Percentiles rank a stretch among this genome's conserved stretches.
Conservation (phyloP, 1,140 invertebrate species). For the Drosophila lacertosa region DNA sequence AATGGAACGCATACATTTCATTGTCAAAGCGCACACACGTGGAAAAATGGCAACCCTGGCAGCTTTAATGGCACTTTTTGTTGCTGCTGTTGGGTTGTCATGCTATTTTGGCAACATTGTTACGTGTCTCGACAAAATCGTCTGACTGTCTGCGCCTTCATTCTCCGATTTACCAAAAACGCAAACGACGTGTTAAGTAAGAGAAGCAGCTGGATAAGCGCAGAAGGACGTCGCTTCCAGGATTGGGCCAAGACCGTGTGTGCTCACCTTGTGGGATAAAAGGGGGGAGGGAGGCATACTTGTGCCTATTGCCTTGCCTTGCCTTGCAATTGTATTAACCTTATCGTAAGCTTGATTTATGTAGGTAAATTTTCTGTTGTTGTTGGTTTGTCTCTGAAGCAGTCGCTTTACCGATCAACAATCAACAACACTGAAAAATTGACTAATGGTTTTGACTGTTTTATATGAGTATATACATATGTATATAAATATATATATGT, state of each 20-base stretch:
- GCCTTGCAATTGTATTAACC: conserved; percentile 70
- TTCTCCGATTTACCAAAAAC: conserved; percentile 47
- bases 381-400: conserved; percentile 23
- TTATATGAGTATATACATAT: not conserved
- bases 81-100: conserved; percentile 58
- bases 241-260: not conserved
- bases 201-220: conserved; percentile 27
- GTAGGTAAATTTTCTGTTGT: conserved; percentile 53
- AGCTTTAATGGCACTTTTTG: conserved; percentile 60
- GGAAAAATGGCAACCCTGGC: conserved; percentile 58
- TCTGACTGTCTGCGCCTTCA: conserved; percentile 48
- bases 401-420: conserved; percentile 26
- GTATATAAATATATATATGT: not conserved
- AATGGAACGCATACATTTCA: conserved; percentile 61
- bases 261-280: not conserved
- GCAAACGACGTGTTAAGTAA: conserved; percentile 69
- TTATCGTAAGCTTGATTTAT: conserved; percentile 73
- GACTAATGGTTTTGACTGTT: conserved; percentile 13
- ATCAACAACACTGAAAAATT: conserved; percentile 27
- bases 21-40: conserved; percentile 72
- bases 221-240: too few relatives aligned
- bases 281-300: not conserved
- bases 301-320: conserved; percentile 24
- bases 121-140: conserved; percentile 59
- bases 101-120: conserved; percentile 78